Evolutionary conservation across 2,113 vertebrate genomes (phyloP), one percentile per base, ranked within the genome.

Genomic region (Entomyzon cyanotis): DNA sequence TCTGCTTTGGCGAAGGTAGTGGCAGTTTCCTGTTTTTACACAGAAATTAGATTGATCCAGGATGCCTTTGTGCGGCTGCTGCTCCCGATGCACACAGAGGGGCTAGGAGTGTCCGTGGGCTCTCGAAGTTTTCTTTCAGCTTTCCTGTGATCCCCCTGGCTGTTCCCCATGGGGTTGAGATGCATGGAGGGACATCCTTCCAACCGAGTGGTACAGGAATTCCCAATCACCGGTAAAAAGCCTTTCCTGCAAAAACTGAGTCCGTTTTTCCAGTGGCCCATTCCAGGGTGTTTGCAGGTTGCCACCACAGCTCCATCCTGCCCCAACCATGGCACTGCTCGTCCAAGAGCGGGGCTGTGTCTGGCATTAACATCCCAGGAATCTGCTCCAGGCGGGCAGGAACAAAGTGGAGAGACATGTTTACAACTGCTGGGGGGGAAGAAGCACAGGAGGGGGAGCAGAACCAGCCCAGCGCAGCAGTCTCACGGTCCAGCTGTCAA

Each of bases 21-120:
- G 82, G 93, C 84, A 59, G 89, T 69, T 96, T 96, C 96, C 94
- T 94, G 94, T 93, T 96, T 93, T 94, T 31, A 44, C 5, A 31
- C 52, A 94, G 94, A 89, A 91, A 94, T 94, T 5, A n/a, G 39
- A 63, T 31, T 23, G 86, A 87, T 94, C 91, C 73, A 75, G 94
- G 94, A 79, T 84, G 93, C 50, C 53, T 87, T 84, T 52, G 55
- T 60, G 70, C 14, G 55, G 74, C 91, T 81, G 83, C 74, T 13
- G 35, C 3, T 77, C 64, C 68, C 12, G 44, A 24, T 18, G 84
- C 1, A 0, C 2, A 3, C 44, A 17, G 15, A 74, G 7, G 30
- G n/a, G 25, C 21, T 50, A 0, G 22, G 27, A 3, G 37, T 1
- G 5, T 7, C 25, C 0, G 0, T 27, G 60, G 19, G 64, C 65